Conservation (phyloP, 2,113 vertebrate genomes). For the Rhinolophus sinicus region DNA sequence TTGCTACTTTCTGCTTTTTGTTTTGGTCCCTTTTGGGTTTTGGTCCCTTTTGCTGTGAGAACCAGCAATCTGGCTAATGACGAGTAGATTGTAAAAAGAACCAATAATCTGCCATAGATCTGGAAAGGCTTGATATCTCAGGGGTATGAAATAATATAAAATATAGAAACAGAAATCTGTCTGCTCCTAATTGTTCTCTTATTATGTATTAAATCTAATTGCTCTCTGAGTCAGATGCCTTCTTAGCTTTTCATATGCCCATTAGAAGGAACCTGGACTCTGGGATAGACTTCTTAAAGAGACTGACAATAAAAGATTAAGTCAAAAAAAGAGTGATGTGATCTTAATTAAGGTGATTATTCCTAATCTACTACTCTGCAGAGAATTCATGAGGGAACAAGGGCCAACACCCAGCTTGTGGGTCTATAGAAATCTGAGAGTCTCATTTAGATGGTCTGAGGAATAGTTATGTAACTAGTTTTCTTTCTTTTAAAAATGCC, state of each 20-base stretch:
- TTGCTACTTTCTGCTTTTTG: not conserved
- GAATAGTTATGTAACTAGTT: not conserved
- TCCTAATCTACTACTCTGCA: not conserved
- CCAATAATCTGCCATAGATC: not conserved
- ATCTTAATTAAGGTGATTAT: not conserved
- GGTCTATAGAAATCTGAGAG: not conserved
- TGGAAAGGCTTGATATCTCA: not conserved
- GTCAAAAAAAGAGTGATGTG: not conserved
- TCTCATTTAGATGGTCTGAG: not conserved
- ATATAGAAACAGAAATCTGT: not conserved
- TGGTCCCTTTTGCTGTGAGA: not conserved
- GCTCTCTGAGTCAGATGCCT: not conserved
- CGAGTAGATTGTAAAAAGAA: not conserved
- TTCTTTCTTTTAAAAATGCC: not conserved
- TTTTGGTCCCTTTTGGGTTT: not conserved
- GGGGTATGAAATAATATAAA: not conserved
- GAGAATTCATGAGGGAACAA: not conserved
- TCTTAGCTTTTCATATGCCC: not conserved
- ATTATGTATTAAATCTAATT: slow-evolving; percentile 46
- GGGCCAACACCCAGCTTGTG: not conserved
- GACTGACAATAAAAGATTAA: not conserved
- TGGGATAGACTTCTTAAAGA: not conserved
- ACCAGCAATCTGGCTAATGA: not conserved
- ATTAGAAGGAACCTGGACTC: slow-evolving; percentile 3
- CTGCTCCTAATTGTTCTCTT: slow-evolving; percentile 29